phyloP scores from a whole-genome alignment of 1,140 invertebrate genomes.

The Zaprionus ghesquierei region DNA sequence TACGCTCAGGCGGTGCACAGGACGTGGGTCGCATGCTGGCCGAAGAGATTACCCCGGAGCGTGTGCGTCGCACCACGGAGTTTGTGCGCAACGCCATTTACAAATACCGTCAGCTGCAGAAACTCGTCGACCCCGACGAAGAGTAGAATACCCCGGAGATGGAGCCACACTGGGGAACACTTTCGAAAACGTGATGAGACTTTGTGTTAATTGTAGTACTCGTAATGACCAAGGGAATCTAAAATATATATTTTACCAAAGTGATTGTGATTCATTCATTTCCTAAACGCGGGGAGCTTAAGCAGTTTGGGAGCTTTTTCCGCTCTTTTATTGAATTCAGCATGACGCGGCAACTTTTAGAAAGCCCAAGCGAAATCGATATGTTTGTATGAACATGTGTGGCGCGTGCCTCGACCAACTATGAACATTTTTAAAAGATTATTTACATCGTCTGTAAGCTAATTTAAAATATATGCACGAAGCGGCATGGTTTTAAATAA shows the following conservation, averaged over 20 bases:
- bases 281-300: background rate
- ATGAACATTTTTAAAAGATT: background rate
- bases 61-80: slow-evolving; percentile 85
- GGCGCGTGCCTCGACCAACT: background rate
- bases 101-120: slow-evolving; percentile 84
- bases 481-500: no score
- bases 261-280: background rate
- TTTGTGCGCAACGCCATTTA: slow-evolving; percentile 86
- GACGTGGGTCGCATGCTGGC: slow-evolving; percentile 71
- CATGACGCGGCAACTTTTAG: background rate
- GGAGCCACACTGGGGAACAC: background rate
- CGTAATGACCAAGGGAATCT: slow-evolving; percentile 7
- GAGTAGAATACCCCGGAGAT: background rate
- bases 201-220: slow-evolving; percentile 46
- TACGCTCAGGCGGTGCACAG: slow-evolving; percentile 64
- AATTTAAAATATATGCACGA: no score
- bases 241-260: background rate
- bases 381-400: background rate
- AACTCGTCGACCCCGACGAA: slow-evolving; percentile 32
- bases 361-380: background rate
- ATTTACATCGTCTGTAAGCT: no score
- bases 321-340: background rate
- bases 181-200: background rate
- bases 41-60: slow-evolving; percentile 82
- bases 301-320: background rate